Percentiles rank a stretch among this genome's conserved stretches.
Evolutionary conservation across 2,888 invertebrate species (phyloP).

Genomic region (Onthophagus sagittarius): DNA sequence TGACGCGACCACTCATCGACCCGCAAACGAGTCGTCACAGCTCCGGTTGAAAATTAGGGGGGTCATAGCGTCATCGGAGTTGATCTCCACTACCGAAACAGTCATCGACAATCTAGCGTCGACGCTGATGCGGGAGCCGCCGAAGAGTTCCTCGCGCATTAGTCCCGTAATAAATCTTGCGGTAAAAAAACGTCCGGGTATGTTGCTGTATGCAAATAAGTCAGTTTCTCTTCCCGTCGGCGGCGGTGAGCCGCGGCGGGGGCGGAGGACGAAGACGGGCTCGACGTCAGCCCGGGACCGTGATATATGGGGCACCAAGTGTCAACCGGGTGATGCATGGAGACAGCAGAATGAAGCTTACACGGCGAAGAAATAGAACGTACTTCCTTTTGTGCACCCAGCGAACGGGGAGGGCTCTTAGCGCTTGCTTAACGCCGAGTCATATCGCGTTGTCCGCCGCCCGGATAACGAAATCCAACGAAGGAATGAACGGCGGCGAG

Average conservation of each 20-base stretch:
- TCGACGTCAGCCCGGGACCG: slow-evolving; percentile 34
- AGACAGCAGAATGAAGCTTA: slow-evolving; percentile 36
- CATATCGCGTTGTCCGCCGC: not conserved
- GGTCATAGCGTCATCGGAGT: not conserved
- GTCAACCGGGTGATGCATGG: slow-evolving; percentile 53
- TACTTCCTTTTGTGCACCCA: slow-evolving; percentile 25
- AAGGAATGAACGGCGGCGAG: not conserved
- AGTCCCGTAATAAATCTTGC: slow-evolving; percentile 50
- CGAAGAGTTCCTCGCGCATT: slow-evolving; percentile 41
- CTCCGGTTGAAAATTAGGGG: not conserved
- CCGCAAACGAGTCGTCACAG: not conserved
- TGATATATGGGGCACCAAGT: slow-evolving; percentile 53
- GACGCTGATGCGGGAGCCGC: slow-evolving; percentile 15
- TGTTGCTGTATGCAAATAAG: slow-evolving; percentile 51
- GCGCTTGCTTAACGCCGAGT: not conserved
- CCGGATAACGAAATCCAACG: not conserved
- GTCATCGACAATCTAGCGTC: not conserved
- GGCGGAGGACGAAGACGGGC: slow-evolving; percentile 24
- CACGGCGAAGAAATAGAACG: slow-evolving; percentile 31
- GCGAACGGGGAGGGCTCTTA: slow-evolving; percentile 6
- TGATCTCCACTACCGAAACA: not conserved
- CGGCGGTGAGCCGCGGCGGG: slow-evolving; percentile 40
- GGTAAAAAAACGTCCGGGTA: slow-evolving; percentile 44
- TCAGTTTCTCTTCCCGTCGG: slow-evolving; percentile 35
- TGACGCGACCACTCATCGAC: not conserved